Percentiles rank a stretch among this genome's conserved stretches.
These are phyloP conservation scores for Trogon melanurus DNA, from an alignment of 2,113 vertebrate species.

Conservation along the genomic window DNA sequence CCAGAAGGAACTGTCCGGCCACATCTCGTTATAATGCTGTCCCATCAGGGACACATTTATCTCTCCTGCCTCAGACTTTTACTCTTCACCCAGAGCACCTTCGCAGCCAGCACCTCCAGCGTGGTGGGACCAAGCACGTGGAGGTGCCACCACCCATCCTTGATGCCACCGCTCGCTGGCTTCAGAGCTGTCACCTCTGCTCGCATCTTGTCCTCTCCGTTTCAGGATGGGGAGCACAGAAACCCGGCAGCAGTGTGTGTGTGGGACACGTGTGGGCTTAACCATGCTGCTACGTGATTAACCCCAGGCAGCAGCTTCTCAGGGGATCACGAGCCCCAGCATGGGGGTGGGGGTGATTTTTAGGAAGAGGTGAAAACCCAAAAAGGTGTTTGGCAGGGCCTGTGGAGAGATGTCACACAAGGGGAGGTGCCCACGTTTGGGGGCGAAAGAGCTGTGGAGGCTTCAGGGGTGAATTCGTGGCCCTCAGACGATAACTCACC, in stretches of 20 bases:
- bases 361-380: neutral
- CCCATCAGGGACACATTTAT: accelerated
- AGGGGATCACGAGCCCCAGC: neutral
- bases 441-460: too few relatives aligned
- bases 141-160: neutral
- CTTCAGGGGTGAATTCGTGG: accelerated
- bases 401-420: neutral
- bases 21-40: neutral
- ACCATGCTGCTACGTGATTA: too few relatives aligned
- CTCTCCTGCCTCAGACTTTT: neutral
- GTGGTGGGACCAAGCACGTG: neutral
- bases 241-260: accelerated
- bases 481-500: neutral
- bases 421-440: neutral
- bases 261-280: neutral
- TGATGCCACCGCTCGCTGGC: neutral
- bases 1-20: neutral
- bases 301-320: neutral
- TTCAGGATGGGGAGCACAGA: neutral
- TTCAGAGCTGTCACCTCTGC: neutral
- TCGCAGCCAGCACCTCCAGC: neutral
- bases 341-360: neutral
- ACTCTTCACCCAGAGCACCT: neutral
- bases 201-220: neutral
- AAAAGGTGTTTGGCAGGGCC: neutral